Conservation (phyloP, 2,888 invertebrate species). For the Chloromyia formosa region DNA sequence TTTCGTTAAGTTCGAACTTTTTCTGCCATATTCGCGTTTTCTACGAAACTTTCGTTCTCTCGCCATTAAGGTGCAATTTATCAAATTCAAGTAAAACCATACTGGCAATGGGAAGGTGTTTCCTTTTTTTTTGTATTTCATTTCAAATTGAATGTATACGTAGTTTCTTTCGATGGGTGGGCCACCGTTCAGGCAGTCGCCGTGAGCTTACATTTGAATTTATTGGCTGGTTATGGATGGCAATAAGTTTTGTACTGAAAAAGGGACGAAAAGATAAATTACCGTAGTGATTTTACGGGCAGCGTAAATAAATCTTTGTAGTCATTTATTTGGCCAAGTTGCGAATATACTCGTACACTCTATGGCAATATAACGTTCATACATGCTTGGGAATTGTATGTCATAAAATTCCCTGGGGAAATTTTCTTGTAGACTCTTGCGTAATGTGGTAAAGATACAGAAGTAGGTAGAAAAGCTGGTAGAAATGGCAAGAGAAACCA, state of each 20-base stretch:
- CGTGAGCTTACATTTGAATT: not conserved
- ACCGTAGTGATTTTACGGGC: constrained; percentile 3
- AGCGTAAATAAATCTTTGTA: constrained; percentile 5
- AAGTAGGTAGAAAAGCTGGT: no score
- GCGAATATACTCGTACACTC: no score
- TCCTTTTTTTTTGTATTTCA: no score
- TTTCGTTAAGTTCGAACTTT: no score
- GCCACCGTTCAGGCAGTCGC: not conserved
- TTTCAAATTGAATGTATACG: not conserved
- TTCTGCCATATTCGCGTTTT: not conserved
- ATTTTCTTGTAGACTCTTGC: no score
- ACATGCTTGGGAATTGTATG: no score
- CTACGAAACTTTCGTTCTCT: not conserved
- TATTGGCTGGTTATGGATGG: constrained; percentile 13
- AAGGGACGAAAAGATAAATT: constrained; percentile 16
- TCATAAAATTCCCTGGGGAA: no score
- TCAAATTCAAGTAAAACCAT: not conserved
- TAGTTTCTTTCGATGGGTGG: not conserved
- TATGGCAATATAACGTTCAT: no score
- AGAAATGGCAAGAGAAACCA: no score
- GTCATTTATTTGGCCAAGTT: not conserved
- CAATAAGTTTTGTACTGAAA: not conserved
- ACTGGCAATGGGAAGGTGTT: not conserved
- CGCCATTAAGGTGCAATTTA: constrained; percentile 15
- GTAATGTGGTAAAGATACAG: no score